Percentiles rank a stretch among this genome's conserved stretches.
phyloP scores from a whole-genome alignment of 1,140 invertebrate genomes.

The Glossosoma conforme region DNA sequence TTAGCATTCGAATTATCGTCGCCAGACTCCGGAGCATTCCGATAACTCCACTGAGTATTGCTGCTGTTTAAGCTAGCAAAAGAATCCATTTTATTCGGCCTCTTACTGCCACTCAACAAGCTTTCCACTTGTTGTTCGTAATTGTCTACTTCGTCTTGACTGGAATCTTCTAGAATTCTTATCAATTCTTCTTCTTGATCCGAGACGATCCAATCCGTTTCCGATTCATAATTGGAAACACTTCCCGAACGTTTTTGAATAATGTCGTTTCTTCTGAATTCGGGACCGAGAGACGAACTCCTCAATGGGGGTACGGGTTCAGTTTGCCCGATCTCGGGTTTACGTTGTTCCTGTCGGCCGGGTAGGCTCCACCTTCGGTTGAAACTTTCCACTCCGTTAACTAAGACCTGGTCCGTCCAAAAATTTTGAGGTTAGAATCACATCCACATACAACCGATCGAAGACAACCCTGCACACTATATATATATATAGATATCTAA shows the following conservation, averaged over 20 bases:
- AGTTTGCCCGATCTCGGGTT: constrained; percentile 5
- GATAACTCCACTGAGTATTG: constrained; percentile 30
- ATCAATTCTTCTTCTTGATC: constrained; percentile 79
- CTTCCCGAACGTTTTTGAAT: constrained; percentile 30
- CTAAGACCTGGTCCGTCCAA: constrained; percentile 24
- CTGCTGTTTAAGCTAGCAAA: constrained; percentile 28
- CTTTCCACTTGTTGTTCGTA: constrained; percentile 34
- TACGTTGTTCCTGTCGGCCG: background rate
- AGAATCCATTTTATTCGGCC: constrained; percentile 20
- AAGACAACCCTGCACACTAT: no score
- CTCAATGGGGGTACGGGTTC: constrained; percentile 10
- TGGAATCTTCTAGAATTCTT: constrained; percentile 52
- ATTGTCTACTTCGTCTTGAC: constrained; percentile 41
- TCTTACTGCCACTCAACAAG: constrained; percentile 16
- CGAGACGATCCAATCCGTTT: constrained; percentile 71
- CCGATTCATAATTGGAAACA: constrained; percentile 51
- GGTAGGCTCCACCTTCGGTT: constrained; percentile 47
- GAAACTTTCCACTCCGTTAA: constrained; percentile 40
- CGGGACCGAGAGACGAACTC: constrained; percentile 23
- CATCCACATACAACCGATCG: no score
- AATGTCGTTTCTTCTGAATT: constrained; percentile 20
- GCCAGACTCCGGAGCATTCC: constrained; percentile 8
- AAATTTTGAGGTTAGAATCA: constrained; percentile 15
- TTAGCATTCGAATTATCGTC: constrained; percentile 9
- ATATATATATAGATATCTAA: no score